A percentile compares a stretch with the other conserved stretches of the same genome.
These are phyloP conservation scores for Odontesthes bonariensis DNA, from an alignment of 2,113 vertebrate genomes.

Conservation along the genomic window DNA sequence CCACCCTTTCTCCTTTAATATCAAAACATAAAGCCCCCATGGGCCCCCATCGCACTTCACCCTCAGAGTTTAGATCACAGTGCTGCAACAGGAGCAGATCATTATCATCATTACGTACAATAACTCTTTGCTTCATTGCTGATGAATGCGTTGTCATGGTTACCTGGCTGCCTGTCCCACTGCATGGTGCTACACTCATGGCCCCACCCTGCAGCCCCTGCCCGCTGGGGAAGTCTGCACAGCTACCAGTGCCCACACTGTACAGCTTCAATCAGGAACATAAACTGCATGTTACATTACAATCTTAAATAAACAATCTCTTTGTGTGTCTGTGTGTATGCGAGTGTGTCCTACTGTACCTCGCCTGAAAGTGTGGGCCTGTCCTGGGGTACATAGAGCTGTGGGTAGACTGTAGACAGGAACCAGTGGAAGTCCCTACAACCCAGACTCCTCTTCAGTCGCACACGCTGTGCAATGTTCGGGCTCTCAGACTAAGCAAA, in stretches of 20 bases:
- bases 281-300: background rate
- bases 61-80: conserved; percentile 84
- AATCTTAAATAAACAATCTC: conserved; percentile 1
- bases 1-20: conserved; percentile 75
- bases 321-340: conserved; percentile 29
- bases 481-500: conserved; percentile 82
- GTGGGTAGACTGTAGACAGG: conserved; percentile 86
- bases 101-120: background rate
- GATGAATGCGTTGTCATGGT: conserved; percentile 17
- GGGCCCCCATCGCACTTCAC: conserved; percentile 82
- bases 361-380: conserved; percentile 85
- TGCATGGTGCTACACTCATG: conserved; percentile 84
- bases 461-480: conserved; percentile 84
- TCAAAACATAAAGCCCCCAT: conserved; percentile 82
- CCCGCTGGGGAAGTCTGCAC: conserved; percentile 82
- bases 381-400: conserved; percentile 81
- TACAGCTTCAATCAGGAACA: conserved; percentile 84
- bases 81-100: conserved; percentile 73
- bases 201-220: conserved; percentile 61
- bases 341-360: conserved; percentile 69
- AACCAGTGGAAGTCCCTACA: conserved; percentile 92
- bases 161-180: conserved; percentile 86
- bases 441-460: conserved; percentile 84
- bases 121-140: background rate
- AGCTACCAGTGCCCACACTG: conserved; percentile 86